Base-by-base conservation (phyloP, 1,140 invertebrate species). In the Megathymus violae region DNA sequence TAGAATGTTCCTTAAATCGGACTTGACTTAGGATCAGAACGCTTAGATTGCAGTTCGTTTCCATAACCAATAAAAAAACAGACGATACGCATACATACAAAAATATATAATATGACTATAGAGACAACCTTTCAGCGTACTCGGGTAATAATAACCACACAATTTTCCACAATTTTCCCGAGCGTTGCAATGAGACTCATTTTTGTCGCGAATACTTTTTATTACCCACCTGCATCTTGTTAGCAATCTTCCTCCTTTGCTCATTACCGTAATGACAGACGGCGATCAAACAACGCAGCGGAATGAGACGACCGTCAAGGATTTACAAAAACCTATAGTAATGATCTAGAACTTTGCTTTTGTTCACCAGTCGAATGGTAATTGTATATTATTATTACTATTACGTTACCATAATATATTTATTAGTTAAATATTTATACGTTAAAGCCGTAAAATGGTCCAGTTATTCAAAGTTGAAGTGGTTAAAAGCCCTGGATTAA, bases 281-380 rank as follows among this genome's bases (percentile, higher is more conserved):
- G 36, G 61, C 73, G 47, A 83, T 85, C 82, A 83, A 78, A 59
- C 62, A 47, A 52, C 43, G 62, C 80, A 78, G 50, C 76, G 71
- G 69, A 41, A 76, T 78, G 82, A 62, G 51, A 76, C 76, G 65
- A 82, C 78, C 69, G 61, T 73, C 82, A 87, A 87, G 84, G 84
- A 80, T 80, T 78, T 71, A 69, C 64, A 86, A 87, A 85, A 87
- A 85, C 64, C 43, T 62, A 47, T 46, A 25, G 31, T 58, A 59
- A 47, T 59, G 38, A 46, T 27, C 48, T 44, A 63, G 62, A 59
- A 59, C 41, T 46, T 13, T 19, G n/a, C 61, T 52, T 47, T 60
- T 46, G 22, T 36, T 11, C 31, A 14, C 7, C 7, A 50, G 40
- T 54, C 25, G 15, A 31, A 44, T 59, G 25, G 52, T 58, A 46